Percentiles rank a stretch among this genome's conserved stretches.
Evolutionary conservation across 1,140 invertebrate genomes (phyloP).

Genomic region (Laupala kohalensis): DNA sequence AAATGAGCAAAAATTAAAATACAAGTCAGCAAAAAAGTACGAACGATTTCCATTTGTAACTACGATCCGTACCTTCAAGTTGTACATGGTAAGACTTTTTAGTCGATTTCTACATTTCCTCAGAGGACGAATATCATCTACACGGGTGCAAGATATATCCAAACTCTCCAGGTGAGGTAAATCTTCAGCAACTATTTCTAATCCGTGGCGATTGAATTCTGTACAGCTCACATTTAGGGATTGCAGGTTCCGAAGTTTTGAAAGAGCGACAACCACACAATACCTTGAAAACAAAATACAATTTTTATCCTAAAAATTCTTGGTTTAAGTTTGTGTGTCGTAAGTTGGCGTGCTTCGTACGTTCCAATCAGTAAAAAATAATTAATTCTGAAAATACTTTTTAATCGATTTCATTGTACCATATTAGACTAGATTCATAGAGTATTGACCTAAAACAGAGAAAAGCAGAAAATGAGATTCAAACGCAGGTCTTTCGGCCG

Average conservation of each 20-base stretch:
- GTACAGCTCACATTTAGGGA: conserved; percentile 58
- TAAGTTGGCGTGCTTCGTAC: too few species aligned
- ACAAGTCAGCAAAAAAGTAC: background rate
- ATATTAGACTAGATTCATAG: too few species aligned
- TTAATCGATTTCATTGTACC: too few species aligned
- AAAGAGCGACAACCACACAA: conserved; percentile 36
- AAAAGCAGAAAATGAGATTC: too few species aligned
- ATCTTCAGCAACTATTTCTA: conserved; percentile 56
- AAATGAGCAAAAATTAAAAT: background rate
- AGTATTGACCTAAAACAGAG: too few species aligned
- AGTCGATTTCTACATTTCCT: conserved; percentile 45
- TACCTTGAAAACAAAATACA: conserved; percentile 23
- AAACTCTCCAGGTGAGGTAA: conserved; percentile 49
- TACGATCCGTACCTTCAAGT: conserved; percentile 36
- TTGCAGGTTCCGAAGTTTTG: conserved; percentile 44
- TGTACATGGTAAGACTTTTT: conserved; percentile 49
- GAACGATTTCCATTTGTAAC: background rate
- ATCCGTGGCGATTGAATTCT: conserved; percentile 52
- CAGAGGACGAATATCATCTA: conserved; percentile 52
- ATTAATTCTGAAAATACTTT: too few species aligned
- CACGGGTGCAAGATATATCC: conserved; percentile 55
- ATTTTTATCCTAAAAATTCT: too few species aligned
- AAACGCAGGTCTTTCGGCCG: too few species aligned
- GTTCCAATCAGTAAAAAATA: too few species aligned
- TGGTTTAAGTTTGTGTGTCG: too few species aligned